Evolutionary conservation across 2,888 invertebrate genomes (phyloP).

Genomic region (Oxycera nigricornis): DNA sequence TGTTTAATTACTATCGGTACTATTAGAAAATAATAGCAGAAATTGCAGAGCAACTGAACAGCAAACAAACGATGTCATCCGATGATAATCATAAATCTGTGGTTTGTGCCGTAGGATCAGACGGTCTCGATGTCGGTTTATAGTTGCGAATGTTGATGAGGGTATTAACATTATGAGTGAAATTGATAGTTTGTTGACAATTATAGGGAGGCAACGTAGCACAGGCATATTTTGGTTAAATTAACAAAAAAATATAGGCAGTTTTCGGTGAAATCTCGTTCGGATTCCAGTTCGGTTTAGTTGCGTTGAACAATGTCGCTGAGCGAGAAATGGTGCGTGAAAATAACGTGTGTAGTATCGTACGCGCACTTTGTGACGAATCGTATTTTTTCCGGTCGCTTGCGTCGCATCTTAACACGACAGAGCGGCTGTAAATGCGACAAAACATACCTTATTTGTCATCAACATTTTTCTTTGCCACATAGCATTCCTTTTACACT

Average conservation of each 20-base stretch:
- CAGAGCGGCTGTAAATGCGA: background rate
- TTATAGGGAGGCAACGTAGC: background rate
- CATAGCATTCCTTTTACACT: background rate
- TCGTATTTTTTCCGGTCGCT: background rate
- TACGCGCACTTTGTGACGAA: background rate
- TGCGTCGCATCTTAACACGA: background rate
- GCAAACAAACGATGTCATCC: background rate
- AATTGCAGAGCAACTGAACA: background rate
- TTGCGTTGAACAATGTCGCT: background rate
- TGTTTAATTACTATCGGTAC: background rate
- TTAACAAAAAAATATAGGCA: background rate
- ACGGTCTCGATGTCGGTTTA: background rate
- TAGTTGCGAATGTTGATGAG: conserved; percentile 10
- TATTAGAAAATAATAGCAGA: background rate
- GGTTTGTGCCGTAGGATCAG: background rate
- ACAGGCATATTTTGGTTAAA: background rate
- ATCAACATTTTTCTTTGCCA: background rate
- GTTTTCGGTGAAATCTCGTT: background rate
- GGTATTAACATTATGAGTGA: conserved; percentile 13
- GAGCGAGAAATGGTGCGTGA: background rate
- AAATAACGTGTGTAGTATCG: background rate
- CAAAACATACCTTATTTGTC: background rate
- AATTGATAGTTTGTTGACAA: conserved; percentile 32
- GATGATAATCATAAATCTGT: conserved; percentile 11
- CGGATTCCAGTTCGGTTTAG: background rate